phyloP scores from a whole-genome alignment of 2,888 invertebrate genomes.

The Drosophila suboccidentalis region DNA sequence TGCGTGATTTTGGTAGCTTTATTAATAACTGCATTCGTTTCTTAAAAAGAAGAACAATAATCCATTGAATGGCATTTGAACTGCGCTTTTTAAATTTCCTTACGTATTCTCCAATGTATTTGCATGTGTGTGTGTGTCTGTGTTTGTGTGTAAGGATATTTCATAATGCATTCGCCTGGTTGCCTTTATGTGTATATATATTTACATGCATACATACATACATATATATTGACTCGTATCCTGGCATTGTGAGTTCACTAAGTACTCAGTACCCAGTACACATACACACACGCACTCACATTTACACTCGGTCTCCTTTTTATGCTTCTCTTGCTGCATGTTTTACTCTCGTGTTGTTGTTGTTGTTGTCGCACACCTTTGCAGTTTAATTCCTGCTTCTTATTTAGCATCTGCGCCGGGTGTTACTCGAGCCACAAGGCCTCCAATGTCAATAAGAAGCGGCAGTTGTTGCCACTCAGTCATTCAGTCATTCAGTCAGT shows the following conservation, averaged over 20 bases:
- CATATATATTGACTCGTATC: constrained; percentile 33
- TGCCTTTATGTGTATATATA: constrained; percentile 10
- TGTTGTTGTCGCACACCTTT: constrained; percentile 58
- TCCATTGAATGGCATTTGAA: neutral
- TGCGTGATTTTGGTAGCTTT: neutral
- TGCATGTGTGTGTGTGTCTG: constrained; percentile 4
- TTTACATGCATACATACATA: constrained; percentile 1
- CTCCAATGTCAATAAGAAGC: constrained; percentile 43
- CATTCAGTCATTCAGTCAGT: constrained; percentile 18
- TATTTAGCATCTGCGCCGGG: constrained; percentile 80
- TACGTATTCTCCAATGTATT: neutral
- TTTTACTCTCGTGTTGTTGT: constrained; percentile 16
- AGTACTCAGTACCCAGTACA: constrained; percentile 37
- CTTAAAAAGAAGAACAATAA: neutral
- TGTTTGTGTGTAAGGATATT: constrained; percentile 14
- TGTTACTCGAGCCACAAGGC: constrained; percentile 59
- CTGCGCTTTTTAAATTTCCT: constrained; percentile 10
- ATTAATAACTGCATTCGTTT: constrained; percentile 1
- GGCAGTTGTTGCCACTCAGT: constrained; percentile 55
- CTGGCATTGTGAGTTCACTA: constrained; percentile 39
- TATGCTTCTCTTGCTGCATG: constrained; percentile 17
- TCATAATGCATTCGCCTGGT: constrained; percentile 29
- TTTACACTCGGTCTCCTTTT: neutral
- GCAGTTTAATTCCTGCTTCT: constrained; percentile 76
- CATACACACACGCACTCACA: neutral